phyloP scores from a whole-genome alignment of 2,797 vertebrate species.

The Phoebastria nigripes region DNA sequence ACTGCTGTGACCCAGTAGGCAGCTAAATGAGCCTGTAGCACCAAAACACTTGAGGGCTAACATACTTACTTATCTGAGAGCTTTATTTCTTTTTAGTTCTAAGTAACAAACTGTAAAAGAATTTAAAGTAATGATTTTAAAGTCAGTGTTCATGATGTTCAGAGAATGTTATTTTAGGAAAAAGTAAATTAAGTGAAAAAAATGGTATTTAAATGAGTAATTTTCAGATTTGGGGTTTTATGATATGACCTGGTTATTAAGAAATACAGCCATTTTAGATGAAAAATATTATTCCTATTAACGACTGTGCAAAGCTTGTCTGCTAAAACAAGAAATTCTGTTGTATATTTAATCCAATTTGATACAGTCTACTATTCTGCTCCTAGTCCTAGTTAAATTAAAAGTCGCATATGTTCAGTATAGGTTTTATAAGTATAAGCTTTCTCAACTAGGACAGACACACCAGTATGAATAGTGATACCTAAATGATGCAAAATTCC shows the following conservation, averaged over 20 bases:
- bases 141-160: not conserved
- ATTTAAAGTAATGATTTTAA: not conserved
- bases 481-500: not conserved
- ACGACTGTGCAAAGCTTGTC: not conserved
- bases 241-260: not conserved
- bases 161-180: not conserved
- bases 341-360: not conserved
- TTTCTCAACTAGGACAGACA: not conserved
- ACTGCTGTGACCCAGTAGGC: not conserved
- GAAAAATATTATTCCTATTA: not conserved
- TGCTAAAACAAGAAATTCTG: not conserved
- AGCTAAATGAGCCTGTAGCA: not conserved
- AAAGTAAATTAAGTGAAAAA: not conserved
- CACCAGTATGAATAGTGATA: not conserved
- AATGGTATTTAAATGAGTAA: not conserved
- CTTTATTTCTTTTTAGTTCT: not conserved
- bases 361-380: not conserved
- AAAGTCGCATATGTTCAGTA: not conserved
- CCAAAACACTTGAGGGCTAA: not conserved
- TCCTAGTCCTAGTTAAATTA: conserved; percentile 2
- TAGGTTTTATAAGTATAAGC: not conserved
- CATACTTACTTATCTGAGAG: not conserved
- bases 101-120: not conserved
- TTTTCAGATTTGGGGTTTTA: not conserved
- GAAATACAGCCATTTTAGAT: not conserved